phyloP scores from a whole-genome alignment of 1,140 invertebrate species.

The Tetramorium alpestre region DNA sequence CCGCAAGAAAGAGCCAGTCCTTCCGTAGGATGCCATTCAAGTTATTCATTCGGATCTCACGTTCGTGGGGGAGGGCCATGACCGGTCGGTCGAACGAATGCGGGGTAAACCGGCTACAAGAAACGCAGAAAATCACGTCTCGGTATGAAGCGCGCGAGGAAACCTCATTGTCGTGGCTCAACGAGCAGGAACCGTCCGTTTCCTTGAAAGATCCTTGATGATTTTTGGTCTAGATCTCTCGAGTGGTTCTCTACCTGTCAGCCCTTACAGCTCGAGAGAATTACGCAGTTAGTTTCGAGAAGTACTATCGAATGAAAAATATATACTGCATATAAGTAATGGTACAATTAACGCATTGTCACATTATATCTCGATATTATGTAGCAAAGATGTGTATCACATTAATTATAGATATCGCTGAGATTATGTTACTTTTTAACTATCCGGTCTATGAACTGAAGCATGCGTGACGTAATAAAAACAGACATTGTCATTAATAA shows the following conservation, averaged over 20 bases:
- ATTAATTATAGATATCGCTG: background rate
- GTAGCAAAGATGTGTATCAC: background rate
- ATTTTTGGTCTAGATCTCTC: conserved; percentile 17
- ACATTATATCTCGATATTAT: background rate
- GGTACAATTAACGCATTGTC: background rate
- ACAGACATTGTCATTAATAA: background rate
- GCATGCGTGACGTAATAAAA: conserved; percentile 11
- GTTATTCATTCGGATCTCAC: conserved; percentile 69
- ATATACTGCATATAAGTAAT: background rate
- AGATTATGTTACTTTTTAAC: background rate
- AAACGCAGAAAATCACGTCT: conserved; percentile 63
- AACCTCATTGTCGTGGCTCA: conserved; percentile 41
- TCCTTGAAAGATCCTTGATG: conserved; percentile 19
- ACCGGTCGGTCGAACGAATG: conserved; percentile 59
- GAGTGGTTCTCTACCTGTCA: background rate
- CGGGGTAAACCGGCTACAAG: conserved; percentile 44
- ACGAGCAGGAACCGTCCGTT: conserved; percentile 13
- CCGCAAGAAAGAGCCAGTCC: conserved; percentile 62
- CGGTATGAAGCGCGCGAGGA: conserved; percentile 4
- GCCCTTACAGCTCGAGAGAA: background rate
- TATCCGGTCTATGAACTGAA: background rate
- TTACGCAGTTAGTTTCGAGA: background rate
- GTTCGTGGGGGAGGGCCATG: conserved; percentile 35
- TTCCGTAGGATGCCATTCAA: conserved; percentile 66
- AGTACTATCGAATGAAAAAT: background rate